Conservation (phyloP, 2,888 invertebrate species). For the Dascillus cervinus region DNA sequence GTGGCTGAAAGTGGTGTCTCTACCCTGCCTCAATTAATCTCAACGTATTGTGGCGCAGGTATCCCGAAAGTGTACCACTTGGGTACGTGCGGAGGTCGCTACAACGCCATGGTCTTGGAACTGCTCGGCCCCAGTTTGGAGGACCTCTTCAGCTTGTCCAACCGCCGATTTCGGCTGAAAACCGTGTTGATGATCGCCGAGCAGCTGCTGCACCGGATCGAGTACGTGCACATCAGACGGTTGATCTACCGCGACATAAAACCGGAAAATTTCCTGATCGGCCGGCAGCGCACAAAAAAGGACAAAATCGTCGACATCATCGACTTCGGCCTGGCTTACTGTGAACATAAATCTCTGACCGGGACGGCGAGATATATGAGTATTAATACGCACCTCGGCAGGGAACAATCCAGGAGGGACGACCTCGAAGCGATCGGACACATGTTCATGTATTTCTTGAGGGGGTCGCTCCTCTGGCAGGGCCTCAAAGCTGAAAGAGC, state of each 20-base stretch:
- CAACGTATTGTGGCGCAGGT: too few species aligned
- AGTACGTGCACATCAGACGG: conserved; percentile 98
- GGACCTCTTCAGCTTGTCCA: conserved; percentile 65
- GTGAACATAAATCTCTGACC: conserved; percentile 99
- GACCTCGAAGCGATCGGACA: conserved; percentile 99
- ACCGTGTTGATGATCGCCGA: conserved; percentile 66
- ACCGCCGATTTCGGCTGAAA: conserved; percentile 61
- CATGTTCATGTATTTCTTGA: conserved; percentile 99
- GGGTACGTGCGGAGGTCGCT: conserved; percentile 62
- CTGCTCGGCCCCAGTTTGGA: conserved; percentile 65
- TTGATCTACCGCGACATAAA: conserved; percentile 99
- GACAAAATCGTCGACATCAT: conserved; percentile 99
- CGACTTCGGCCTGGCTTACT: conserved; percentile 99
- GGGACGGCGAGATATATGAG: conserved; percentile 99
- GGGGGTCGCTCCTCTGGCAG: conserved; percentile 99
- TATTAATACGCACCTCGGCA: conserved; percentile 99
- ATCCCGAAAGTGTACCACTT: conserved; percentile 67
- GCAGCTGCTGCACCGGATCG: conserved; percentile 85
- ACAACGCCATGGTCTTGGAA: conserved; percentile 69
- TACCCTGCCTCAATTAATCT: too few species aligned
- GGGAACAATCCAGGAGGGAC: conserved; percentile 99
- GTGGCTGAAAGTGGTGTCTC: too few species aligned
- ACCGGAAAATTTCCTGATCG: conserved; percentile 99
- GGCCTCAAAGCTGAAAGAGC: conserved; percentile 99
- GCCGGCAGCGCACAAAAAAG: conserved; percentile 92